A percentile compares a stretch with the other conserved stretches of the same genome.
These are phyloP conservation scores for Lasioglossum zephyrum DNA, from an alignment of 2,888 invertebrate genomes.

Conservation along the genomic window DNA sequence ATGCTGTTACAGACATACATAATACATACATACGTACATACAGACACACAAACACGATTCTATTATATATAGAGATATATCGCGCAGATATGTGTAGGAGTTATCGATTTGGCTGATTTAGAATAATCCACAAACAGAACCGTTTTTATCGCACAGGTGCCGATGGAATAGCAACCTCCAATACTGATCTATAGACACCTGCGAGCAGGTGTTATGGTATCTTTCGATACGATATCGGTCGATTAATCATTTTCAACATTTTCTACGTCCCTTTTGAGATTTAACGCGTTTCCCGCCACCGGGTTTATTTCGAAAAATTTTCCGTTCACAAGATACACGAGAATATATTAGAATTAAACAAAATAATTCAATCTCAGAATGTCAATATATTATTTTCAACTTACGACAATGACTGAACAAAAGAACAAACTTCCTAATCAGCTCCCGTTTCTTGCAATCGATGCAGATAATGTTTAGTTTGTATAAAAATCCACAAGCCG, in stretches of 20 bases:
- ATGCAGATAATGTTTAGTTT: background rate
- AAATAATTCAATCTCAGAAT: no score
- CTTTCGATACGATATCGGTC: constrained; percentile 43
- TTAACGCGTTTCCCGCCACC: background rate
- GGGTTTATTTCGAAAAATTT: background rate
- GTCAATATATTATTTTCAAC: no score
- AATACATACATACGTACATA: no score
- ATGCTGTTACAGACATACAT: no score
- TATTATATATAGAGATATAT: background rate
- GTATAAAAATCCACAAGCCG: background rate
- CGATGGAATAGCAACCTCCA: background rate
- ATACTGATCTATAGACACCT: background rate
- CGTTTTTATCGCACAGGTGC: constrained; percentile 28
- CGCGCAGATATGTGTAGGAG: background rate
- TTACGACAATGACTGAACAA: background rate
- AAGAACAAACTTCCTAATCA: background rate
- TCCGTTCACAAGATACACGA: background rate
- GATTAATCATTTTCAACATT: background rate
- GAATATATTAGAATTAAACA: background rate
- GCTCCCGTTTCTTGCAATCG: background rate
- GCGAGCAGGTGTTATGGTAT: constrained; percentile 53
- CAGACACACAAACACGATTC: no score
- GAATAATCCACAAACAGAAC: background rate
- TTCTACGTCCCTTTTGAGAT: background rate
- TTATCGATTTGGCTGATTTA: background rate